Base-by-base conservation (phyloP, 2,888 invertebrate genomes). In the Sphaerophoria taeniata region DNA sequence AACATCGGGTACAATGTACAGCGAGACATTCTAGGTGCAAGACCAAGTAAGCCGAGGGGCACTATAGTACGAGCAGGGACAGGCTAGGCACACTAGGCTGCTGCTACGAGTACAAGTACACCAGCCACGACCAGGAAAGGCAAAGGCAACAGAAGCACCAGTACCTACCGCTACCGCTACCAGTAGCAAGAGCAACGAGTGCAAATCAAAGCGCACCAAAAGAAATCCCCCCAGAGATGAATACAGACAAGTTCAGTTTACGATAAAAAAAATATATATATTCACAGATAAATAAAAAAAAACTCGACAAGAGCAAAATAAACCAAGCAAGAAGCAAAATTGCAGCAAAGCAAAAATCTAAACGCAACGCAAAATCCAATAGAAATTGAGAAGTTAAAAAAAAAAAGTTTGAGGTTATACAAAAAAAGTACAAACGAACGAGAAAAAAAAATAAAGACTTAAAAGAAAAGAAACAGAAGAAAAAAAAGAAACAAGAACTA, bases 141-240 rank as follows among this genome's bases (percentile, higher is more conserved):
- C 24, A 24, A 24, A 24, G 1, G 24, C 24, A 24, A 24, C 24
- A 24, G 24, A 24, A 24, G 24, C 24, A 24, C 24, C 24, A 24
- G 24, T 24, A 24, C 24, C 1, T 24, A 24, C 2, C 24, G 24
- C 24, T 24, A 24, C 24, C 24, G 24, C 6, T 14, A 73, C 11
- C 31, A 72, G 45, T 49, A 53, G 33, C 49, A 81, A 14, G 34
- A 67, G 63, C 56, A 69, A 82, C 39, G 67, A 73, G 75, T 81
- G 80, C 81, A 77, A 85, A 77, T 81, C 72, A 73, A 85, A 81
- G 70, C 72, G 58, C 69, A 80, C 74, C 56, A 77, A 84, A 74
- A 11, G 73, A 84, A 74, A 16, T 65, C 71, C 65, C 72, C 84
- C 80, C 78, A 55, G 47, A 55, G 47, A 81, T 85, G 31, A 56